Conservation (phyloP, 2,797 vertebrate genomes). For the Pangasius sanitwongsei region DNA sequence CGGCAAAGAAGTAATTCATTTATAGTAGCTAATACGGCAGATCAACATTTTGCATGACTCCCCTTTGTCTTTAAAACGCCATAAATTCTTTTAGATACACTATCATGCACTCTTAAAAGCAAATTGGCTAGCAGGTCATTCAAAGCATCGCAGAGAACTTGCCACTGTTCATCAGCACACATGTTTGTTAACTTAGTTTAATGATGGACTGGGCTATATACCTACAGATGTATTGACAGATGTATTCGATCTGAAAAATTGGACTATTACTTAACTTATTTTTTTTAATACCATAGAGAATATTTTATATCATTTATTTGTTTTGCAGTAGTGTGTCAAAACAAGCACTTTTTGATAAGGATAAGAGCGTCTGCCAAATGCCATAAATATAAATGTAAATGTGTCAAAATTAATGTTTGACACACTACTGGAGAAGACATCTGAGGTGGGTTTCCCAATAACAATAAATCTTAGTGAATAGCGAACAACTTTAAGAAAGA, state of each 20-base stretch:
- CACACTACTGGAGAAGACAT: too few species aligned
- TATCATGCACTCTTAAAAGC: neutral
- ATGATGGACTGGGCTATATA: neutral
- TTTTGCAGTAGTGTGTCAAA: neutral
- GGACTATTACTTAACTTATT: neutral
- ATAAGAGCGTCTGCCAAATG: too few species aligned
- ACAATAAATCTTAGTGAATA: too few species aligned
- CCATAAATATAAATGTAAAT: too few species aligned
- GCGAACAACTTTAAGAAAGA: too few species aligned
- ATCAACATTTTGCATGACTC: neutral
- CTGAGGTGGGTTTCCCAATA: too few species aligned
- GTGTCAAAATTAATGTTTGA: too few species aligned
- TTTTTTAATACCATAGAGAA: neutral
- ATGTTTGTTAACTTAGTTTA: neutral
- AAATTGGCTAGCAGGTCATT: neutral
- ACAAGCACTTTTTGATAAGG: too few species aligned
- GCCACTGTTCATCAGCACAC: neutral
- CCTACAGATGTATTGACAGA: neutral
- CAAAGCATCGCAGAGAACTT: neutral
- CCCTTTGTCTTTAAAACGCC: neutral
- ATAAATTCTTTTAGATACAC: neutral
- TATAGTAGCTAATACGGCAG: neutral
- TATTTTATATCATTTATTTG: neutral
- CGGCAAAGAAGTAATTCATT: neutral
- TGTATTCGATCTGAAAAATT: neutral